Percentiles rank a stretch among this genome's conserved stretches.
Conservation (phyloP, 2,888 invertebrate genomes). For the Philereme transversata region DNA sequence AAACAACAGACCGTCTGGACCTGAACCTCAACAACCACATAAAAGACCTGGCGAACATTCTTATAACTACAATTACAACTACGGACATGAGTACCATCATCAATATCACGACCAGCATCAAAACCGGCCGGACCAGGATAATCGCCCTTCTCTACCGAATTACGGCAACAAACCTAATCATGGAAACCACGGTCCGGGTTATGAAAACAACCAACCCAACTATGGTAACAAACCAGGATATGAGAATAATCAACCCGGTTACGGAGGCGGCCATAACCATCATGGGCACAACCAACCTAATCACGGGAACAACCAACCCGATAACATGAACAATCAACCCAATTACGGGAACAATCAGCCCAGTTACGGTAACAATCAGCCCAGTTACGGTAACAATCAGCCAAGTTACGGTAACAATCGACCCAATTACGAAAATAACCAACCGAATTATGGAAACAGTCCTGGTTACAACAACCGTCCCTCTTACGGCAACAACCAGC, state of each 20-base stretch:
- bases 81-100: constrained; percentile 42
- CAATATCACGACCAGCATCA: constrained; percentile 36
- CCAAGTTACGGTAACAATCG: constrained; percentile 13
- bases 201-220: neutral
- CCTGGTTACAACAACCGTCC: no score
- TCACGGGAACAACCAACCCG: constrained; percentile 6
- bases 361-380: constrained; percentile 7
- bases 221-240: constrained; percentile 12
- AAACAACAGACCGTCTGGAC: constrained; percentile 20
- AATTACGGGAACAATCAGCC: constrained; percentile 28
- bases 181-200: constrained; percentile 26
- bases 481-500: constrained; percentile 12
- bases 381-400: constrained; percentile 17
- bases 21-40: constrained; percentile 26
- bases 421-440: constrained; percentile 14
- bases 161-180: constrained; percentile 9
- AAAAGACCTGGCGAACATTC: constrained; percentile 23
- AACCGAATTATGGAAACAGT: constrained; percentile 18
- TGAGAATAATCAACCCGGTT: constrained; percentile 6
- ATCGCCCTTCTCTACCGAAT: neutral
- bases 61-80: constrained; percentile 33
- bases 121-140: constrained; percentile 25
- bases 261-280: constrained; percentile 1
- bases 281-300: constrained; percentile 18
- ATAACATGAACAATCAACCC: constrained; percentile 9